Evolutionary conservation across 2,797 vertebrate species (phyloP).

Genomic region (Remorina albescens): DNA sequence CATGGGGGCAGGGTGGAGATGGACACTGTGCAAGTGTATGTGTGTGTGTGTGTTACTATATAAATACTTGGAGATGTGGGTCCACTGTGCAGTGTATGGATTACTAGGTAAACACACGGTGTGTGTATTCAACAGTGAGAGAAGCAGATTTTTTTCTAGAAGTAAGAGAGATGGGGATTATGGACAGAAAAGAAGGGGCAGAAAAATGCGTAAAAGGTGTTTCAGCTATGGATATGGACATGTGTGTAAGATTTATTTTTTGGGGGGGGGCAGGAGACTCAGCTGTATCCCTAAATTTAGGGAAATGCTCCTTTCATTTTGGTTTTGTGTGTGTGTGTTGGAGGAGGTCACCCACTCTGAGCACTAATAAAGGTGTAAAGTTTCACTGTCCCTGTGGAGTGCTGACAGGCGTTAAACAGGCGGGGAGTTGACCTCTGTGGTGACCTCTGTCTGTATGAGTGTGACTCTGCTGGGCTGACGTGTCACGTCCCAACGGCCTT

Average conservation of each 20-base stretch:
- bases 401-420: conserved; percentile 36
- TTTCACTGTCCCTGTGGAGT: conserved; percentile 41
- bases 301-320: not conserved
- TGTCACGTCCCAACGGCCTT: conserved; percentile 34
- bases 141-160: conserved; percentile 49
- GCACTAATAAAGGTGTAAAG: conserved; percentile 50
- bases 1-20: conserved; percentile 72
- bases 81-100: conserved; percentile 69
- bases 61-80: conserved; percentile 69
- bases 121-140: conserved; percentile 54
- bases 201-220: conserved; percentile 28
- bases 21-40: conserved; percentile 60
- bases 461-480: conserved; percentile 39
- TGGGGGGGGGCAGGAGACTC: not conserved
- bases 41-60: conserved; percentile 51
- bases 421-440: conserved; percentile 40
- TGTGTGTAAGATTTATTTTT: conserved; percentile 13
- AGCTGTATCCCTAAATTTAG: not conserved
- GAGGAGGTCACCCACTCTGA: conserved; percentile 3
- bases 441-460: conserved; percentile 49
- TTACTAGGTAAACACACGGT: conserved; percentile 74
- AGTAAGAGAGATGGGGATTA: conserved; percentile 35
- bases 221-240: conserved; percentile 21
- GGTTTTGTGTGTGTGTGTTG: not conserved
- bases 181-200: conserved; percentile 26